Base-by-base conservation (phyloP, 2,797 vertebrate genomes). In the Pipistrellus pipistrellus region DNA sequence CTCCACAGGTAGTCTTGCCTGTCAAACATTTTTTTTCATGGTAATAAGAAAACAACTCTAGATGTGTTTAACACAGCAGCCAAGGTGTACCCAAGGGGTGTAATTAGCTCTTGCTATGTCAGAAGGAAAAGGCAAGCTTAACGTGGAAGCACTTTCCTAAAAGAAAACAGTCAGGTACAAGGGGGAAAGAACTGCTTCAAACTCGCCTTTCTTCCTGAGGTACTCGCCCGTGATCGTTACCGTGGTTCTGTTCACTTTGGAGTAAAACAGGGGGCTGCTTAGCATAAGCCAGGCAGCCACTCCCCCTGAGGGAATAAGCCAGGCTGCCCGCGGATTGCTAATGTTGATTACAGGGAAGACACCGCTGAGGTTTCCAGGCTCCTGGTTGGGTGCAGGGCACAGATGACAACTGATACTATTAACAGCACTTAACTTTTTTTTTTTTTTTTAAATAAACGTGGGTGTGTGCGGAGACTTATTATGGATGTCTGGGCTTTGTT, bases 31-130 rank as follows among this genome's bases (percentile, higher is more conserved):
- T 93, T 93, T 95, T 95, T 97, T 96, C 82, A 51, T 53, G 53
- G 85, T 76, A 88, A 92, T 94, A 96, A 94, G 95, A 94, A 96
- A 96, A 96, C 96, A 96, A 92, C 95, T 80, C 82, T 93, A 32
- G 82, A 88, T 95, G 86, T 94, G 94, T 96, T 95, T 92, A 96
- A 96, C 87, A 83, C 90, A 68, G 92, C 88, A 90, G 92, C 96
- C 93, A 92, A 93, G 82, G 75, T 88, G 85, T 41, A 90, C 97
- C 94, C 97, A 93, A 90, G 85, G 94, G 96, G 95, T 90, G 17
- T 92, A 96, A 96, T 97, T 97, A 97, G 93, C 75, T 83, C 90
- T 96, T 46, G 35, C 87, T 76, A 66, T 48, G 75, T 55, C 68
- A 85, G 85, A 95, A 71, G 66, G 90, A 85, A 92, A 96, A 90